phyloP scores from a whole-genome alignment of 2,113 vertebrate species.

The Gracilinanus agilis region DNA sequence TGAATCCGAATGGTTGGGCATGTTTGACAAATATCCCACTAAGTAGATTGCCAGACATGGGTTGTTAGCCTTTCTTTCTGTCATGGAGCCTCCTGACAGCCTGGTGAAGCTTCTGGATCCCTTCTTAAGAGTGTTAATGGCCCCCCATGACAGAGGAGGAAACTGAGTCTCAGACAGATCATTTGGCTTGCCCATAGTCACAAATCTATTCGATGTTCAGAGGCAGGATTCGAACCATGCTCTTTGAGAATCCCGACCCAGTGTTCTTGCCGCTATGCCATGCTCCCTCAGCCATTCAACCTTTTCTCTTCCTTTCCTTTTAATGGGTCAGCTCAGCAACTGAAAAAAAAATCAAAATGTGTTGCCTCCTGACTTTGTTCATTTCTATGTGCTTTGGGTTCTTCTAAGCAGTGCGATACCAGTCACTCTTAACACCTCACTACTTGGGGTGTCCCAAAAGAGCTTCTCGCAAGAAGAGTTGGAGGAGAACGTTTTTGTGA shows the following conservation, averaged over 20 bases:
- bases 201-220: neutral
- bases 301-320: neutral
- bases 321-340: neutral
- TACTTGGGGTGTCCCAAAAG: constrained; percentile 25
- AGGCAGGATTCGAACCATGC: neutral
- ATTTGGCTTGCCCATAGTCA: neutral
- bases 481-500: neutral
- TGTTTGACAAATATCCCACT: neutral
- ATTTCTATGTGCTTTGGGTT: neutral
- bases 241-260: neutral
- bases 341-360: neutral
- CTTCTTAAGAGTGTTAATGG: neutral
- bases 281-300: neutral
- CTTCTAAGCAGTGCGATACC: neutral
- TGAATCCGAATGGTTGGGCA: neutral
- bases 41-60: neutral
- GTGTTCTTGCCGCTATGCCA: neutral
- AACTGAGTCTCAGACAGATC: neutral
- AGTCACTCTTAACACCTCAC: neutral
- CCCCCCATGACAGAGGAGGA: neutral
- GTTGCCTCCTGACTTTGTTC: neutral
- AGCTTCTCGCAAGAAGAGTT: neutral
- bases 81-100: neutral
- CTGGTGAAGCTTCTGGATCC: neutral
- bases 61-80: neutral